A percentile compares a stretch with the other conserved stretches of the same genome.
Conservation (phyloP, 1,140 invertebrate genomes). For the Zaprionus tsacasi region DNA sequence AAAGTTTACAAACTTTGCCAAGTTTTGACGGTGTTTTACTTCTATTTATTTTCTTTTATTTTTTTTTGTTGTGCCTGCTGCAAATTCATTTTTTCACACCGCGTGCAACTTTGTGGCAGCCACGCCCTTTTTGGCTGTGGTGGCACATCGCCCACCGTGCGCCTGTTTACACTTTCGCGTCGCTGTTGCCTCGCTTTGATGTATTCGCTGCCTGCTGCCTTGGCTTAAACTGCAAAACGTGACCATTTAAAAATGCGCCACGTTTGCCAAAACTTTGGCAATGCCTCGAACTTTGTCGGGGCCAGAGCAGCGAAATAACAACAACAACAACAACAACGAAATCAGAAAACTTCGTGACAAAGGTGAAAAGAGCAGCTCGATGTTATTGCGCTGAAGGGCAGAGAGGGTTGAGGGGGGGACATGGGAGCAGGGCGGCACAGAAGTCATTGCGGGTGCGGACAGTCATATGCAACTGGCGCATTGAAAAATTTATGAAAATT, state of each 20-base stretch:
- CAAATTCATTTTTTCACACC: constrained; percentile 63
- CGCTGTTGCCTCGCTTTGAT: constrained; percentile 67
- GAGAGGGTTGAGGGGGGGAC: no score
- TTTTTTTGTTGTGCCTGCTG: constrained; percentile 39
- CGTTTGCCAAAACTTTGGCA: constrained; percentile 69
- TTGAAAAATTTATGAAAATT: constrained; percentile 78
- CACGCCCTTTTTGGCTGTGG: constrained; percentile 40
- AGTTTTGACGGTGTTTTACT: constrained; percentile 57
- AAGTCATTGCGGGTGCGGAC: constrained; percentile 13
- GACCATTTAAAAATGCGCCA: constrained; percentile 81
- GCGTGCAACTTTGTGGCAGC: constrained; percentile 67
- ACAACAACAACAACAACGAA: constrained; percentile 35
- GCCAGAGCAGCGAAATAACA: constrained; percentile 32
- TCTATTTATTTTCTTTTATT: constrained; percentile 11
- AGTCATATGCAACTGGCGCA: constrained; percentile 77
- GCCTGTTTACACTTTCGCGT: constrained; percentile 76
- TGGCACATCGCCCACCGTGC: constrained; percentile 50
- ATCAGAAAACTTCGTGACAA: constrained; percentile 66
- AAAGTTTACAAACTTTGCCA: constrained; percentile 81
- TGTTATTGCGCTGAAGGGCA: not conserved
- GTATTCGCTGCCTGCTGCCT: constrained; percentile 59
- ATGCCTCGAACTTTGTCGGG: constrained; percentile 63
- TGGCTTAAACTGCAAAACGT: constrained; percentile 78
- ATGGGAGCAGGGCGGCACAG: not conserved
- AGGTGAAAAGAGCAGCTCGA: constrained; percentile 60